Percentiles rank a stretch among this genome's conserved stretches.
Evolutionary conservation across 2,888 invertebrate species (phyloP).

Genomic region (Drosophila subquinaria): DNA sequence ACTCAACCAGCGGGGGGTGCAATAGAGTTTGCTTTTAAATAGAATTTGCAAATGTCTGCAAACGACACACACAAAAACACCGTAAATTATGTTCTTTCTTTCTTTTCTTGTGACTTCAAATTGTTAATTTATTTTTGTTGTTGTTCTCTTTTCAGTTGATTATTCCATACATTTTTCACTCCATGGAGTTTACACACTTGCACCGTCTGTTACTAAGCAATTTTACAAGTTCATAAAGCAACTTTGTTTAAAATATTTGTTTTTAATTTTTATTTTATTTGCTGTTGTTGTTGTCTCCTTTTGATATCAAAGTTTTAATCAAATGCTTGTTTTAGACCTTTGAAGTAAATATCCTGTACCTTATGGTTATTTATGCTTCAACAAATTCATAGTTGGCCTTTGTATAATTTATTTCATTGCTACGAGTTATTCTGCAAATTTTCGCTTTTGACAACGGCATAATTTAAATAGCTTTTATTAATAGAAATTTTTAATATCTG

Average conservation of each 20-base stretch:
- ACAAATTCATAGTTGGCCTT: slow-evolving; percentile 20
- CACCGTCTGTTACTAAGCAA: slow-evolving; percentile 10
- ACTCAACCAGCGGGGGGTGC: slow-evolving; percentile 1
- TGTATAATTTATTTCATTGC: background rate
- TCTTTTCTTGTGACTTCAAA: slow-evolving; percentile 26
- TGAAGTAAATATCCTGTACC: slow-evolving; percentile 19
- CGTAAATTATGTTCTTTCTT: slow-evolving; percentile 24
- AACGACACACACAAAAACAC: slow-evolving; percentile 2
- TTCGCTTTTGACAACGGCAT: background rate
- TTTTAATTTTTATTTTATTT: slow-evolving; percentile 1
- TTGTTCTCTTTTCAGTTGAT: slow-evolving; percentile 6
- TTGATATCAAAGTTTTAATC: slow-evolving; percentile 55
- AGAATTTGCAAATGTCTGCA: slow-evolving; percentile 39
- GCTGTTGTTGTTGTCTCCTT: slow-evolving; percentile 13
- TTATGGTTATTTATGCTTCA: slow-evolving; percentile 28
- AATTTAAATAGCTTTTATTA: background rate
- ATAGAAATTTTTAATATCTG: background rate
- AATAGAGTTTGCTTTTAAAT: slow-evolving; percentile 32
- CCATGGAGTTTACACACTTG: slow-evolving; percentile 7
- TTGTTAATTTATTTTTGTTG: slow-evolving; percentile 8
- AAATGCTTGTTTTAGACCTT: slow-evolving; percentile 33
- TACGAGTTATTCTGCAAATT: no score
- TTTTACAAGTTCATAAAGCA: slow-evolving; percentile 17
- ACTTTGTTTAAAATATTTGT: slow-evolving; percentile 4
- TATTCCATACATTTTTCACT: slow-evolving; percentile 17